These are phyloP conservation scores for Trissolcus japonicus DNA, from an alignment of 2,888 invertebrate species.

Conservation along the genomic window DNA sequence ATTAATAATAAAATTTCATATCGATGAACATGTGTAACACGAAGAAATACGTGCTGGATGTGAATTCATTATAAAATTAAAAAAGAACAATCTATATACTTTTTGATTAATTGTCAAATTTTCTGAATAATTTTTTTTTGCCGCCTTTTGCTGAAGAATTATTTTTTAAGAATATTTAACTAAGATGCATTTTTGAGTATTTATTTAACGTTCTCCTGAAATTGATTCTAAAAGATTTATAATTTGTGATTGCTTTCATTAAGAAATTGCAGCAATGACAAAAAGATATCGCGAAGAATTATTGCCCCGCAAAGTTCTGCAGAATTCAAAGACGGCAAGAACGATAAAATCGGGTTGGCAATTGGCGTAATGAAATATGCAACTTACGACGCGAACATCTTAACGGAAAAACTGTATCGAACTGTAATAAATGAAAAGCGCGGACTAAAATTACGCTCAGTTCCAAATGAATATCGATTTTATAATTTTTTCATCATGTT, in stretches of 20 bases:
- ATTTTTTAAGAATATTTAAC: too few relatives aligned
- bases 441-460: constrained; percentile 10
- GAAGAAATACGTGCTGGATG: too few relatives aligned
- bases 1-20: too few relatives aligned
- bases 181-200: not conserved
- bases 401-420: constrained; percentile 13
- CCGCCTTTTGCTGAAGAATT: too few relatives aligned
- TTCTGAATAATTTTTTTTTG: too few relatives aligned
- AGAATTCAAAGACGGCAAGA: constrained; percentile 10
- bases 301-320: constrained; percentile 10
- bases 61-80: too few relatives aligned
- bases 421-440: constrained; percentile 16
- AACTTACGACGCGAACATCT: constrained; percentile 10
- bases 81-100: too few relatives aligned
- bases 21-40: too few relatives aligned
- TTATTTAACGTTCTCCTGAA: not conserved
- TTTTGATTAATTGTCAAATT: too few relatives aligned
- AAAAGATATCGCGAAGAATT: constrained; percentile 25
- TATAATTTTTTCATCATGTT: constrained; percentile 18
- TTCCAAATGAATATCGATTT: constrained; percentile 17
- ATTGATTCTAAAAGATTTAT: constrained; percentile 17
- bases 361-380: constrained; percentile 18
- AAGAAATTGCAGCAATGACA: constrained; percentile 21
- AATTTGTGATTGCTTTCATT: constrained; percentile 6
- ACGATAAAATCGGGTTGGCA: constrained; percentile 9